These are phyloP conservation scores for Brachypalpus laphriformis DNA, from an alignment of 2,888 invertebrate genomes.

Conservation along the genomic window DNA sequence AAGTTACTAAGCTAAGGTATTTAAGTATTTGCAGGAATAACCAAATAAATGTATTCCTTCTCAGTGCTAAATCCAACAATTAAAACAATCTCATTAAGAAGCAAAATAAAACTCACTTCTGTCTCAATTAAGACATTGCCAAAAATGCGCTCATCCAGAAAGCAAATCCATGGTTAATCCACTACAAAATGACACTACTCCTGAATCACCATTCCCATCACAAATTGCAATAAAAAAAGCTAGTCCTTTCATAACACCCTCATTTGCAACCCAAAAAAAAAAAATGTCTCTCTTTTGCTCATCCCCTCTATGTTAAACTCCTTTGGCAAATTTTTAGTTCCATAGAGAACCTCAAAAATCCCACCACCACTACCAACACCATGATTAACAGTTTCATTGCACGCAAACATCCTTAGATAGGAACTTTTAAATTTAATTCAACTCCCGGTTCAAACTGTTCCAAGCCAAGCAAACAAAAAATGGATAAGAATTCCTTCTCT, in stretches of 20 bases:
- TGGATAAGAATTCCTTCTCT: slow-evolving; percentile 36
- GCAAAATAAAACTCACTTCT: too few relatives aligned
- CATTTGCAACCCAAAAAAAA: not conserved
- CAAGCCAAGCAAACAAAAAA: not conserved
- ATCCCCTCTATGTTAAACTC: slow-evolving; percentile 8
- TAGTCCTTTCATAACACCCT: not conserved
- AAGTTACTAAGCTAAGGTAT: too few relatives aligned
- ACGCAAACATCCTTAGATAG: slow-evolving; percentile 28
- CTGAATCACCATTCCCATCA: not conserved
- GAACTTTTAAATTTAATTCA: slow-evolving; percentile 15
- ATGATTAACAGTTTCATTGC: slow-evolving; percentile 30
- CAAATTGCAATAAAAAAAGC: not conserved
- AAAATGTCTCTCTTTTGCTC: not conserved
- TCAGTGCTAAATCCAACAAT: too few relatives aligned
- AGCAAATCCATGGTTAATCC: slow-evolving; percentile 21
- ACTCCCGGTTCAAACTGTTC: slow-evolving; percentile 2
- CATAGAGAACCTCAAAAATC: not conserved
- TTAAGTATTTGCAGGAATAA: too few relatives aligned
- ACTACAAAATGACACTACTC: not conserved
- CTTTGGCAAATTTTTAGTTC: slow-evolving; percentile 21
- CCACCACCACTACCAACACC: slow-evolving; percentile 1
- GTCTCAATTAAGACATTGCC: slow-evolving; percentile 11
- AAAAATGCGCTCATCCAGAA: slow-evolving; percentile 1
- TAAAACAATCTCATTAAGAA: too few relatives aligned
- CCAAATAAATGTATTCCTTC: too few relatives aligned